phyloP scores from a whole-genome alignment of 2,888 invertebrate species.

The Mesoligia furuncula region DNA sequence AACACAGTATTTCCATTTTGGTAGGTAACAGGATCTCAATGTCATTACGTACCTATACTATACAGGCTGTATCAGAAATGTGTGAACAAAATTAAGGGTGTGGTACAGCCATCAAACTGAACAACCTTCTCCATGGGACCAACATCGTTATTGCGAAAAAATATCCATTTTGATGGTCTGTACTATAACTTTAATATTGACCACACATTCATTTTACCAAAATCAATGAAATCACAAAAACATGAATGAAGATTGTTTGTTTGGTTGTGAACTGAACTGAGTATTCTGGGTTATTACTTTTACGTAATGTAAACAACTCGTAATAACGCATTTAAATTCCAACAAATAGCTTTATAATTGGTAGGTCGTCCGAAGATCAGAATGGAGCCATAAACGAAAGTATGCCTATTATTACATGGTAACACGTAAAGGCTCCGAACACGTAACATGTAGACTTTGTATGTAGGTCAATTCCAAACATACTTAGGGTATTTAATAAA shows the following conservation, averaged over 20 bases:
- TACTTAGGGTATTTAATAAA: slow-evolving; percentile 18
- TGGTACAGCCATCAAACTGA: neutral
- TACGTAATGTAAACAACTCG: slow-evolving; percentile 63
- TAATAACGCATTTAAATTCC: slow-evolving; percentile 71
- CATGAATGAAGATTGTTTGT: slow-evolving; percentile 18
- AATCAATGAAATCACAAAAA: slow-evolving; percentile 6
- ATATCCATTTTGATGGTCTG: neutral
- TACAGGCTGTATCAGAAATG: neutral
- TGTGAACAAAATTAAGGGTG: neutral
- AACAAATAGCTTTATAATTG: slow-evolving; percentile 82
- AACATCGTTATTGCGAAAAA: neutral
- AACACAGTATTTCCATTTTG: neutral
- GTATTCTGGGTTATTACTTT: slow-evolving; percentile 37
- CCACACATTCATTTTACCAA: neutral
- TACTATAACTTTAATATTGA: neutral
- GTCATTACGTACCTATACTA: neutral
- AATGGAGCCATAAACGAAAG: slow-evolving; percentile 66
- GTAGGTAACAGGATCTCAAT: neutral
- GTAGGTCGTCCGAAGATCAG: slow-evolving; percentile 66
- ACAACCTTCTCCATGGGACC: neutral
- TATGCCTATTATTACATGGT: slow-evolving; percentile 60
- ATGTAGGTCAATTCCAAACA: slow-evolving; percentile 55
- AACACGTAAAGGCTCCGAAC: slow-evolving; percentile 45
- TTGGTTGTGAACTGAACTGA: slow-evolving; percentile 23
- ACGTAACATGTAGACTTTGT: slow-evolving; percentile 43